A percentile compares a stretch with the other conserved stretches of the same genome.
These are phyloP conservation scores for Drosophila lini DNA, from an alignment of 1,140 invertebrate species.

Conservation along the genomic window DNA sequence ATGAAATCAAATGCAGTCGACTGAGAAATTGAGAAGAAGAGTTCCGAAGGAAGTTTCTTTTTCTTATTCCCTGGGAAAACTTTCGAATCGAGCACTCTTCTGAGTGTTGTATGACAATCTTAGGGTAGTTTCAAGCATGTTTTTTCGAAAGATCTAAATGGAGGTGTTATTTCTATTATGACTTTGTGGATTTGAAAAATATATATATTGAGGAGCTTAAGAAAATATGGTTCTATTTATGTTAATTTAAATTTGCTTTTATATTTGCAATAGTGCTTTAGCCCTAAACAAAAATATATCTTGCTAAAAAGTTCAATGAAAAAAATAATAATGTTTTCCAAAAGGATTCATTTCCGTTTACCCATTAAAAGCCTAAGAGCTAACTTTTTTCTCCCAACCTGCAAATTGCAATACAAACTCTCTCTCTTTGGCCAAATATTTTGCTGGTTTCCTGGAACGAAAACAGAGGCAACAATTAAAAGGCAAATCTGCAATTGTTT, in stretches of 20 bases:
- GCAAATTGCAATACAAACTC: constrained; percentile 13
- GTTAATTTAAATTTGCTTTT: too few species aligned
- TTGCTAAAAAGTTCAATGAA: background rate
- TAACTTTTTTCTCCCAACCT: background rate
- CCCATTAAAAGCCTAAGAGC: background rate
- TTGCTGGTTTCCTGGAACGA: constrained; percentile 1
- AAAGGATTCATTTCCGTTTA: background rate
- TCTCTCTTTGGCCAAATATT: constrained; percentile 7
- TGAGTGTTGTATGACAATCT: constrained; percentile 23
- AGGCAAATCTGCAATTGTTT: constrained; percentile 50
- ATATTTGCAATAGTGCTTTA: too few species aligned
- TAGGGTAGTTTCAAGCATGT: constrained; percentile 1
- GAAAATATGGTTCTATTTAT: too few species aligned
- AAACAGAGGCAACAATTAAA: constrained; percentile 48
- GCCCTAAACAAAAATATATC: too few species aligned
- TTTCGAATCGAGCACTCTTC: constrained; percentile 20
- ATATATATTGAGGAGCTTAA: background rate
- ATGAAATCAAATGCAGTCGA: constrained; percentile 72
- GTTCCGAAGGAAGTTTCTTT: constrained; percentile 41
- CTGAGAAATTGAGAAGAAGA: constrained; percentile 63
- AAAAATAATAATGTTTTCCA: background rate
- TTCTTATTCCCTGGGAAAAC: constrained; percentile 16
- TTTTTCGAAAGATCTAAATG: background rate
- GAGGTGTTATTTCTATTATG: background rate
- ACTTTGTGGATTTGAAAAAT: background rate